Percentiles rank a stretch among this genome's conserved stretches.
Conservation (phyloP, 2,888 invertebrate species). For the Neria commutata region DNA sequence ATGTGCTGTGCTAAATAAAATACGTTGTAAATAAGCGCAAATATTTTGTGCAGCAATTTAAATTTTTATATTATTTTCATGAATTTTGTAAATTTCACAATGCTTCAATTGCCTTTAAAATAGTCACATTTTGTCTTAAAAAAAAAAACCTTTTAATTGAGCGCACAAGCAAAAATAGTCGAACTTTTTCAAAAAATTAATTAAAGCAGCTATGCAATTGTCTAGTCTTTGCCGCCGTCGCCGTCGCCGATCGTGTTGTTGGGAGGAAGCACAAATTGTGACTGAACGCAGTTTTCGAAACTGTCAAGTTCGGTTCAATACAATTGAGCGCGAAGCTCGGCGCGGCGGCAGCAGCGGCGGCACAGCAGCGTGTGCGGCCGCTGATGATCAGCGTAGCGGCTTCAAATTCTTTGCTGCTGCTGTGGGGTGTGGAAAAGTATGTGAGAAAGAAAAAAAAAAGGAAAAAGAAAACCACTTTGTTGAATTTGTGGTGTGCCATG, state of each 20-base stretch:
- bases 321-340: not conserved
- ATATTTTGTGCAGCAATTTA: too few species aligned
- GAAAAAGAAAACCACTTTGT: not conserved
- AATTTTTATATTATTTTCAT: too few species aligned
- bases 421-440: not conserved
- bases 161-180: too few species aligned
- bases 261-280: slow-evolving; percentile 42
- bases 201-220: too few species aligned
- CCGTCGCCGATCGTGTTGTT: slow-evolving; percentile 29
- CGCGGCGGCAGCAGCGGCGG: not conserved
- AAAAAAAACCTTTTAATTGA: too few species aligned
- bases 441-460: not conserved
- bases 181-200: too few species aligned
- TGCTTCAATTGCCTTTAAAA: too few species aligned
- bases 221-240: too few species aligned
- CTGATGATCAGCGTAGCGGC: not conserved
- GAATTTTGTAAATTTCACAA: too few species aligned
- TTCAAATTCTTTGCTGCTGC: not conserved
- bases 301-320: slow-evolving; percentile 3
- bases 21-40: too few species aligned
- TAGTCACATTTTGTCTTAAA: too few species aligned
- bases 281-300: slow-evolving; percentile 25
- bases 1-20: too few species aligned
- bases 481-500: not conserved
- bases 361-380: not conserved